Base-by-base conservation (phyloP, 2,113 vertebrate genomes). In the Motacilla alba region DNA sequence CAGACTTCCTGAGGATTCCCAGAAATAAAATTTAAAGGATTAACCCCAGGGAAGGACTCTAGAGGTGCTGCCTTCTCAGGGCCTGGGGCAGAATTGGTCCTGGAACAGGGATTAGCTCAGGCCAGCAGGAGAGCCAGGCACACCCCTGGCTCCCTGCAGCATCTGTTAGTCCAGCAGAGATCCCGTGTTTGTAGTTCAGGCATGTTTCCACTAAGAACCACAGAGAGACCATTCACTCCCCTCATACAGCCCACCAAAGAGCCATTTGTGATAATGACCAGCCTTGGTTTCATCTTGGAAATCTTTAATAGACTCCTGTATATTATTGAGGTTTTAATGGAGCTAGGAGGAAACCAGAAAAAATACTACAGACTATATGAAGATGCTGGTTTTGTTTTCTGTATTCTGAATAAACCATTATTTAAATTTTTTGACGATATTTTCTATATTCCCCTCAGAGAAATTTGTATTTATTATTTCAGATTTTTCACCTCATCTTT, bases 201-300 rank as follows among this genome's bases (percentile, higher is more conserved):
- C 6, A 1, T 37, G 79, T 63, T 95, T 90, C 30, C 68, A 17
- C 82, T 81, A 70, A 96, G 79, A 94, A 90, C 72, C 47, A 0
- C 87, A 70, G 59, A 0, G 87, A 94, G 93, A 92, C 85, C 56
- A 75, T 94, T 83, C 58, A 15, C 35, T 92, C 33, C 44, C 67
- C 81, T 78, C 21, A 20, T 18, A 96, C 82, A 93, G 82, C 81
- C 85, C 91, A 94, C 93, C 50, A 74, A 91, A 91, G 89, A 92
- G 87, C 75, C 82, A 41, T 93, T 91, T 74, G 49, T 67, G 75
- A 67, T 95, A 94, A 95, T 50, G 78, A 16, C 74, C 85, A 90
- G 90, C 77, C 94, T 77, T 85, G 50, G 75, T 66, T 95, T 90
- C 60, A 31, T 95, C 79, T 59, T 83, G 85, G 66, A 96, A 90